These are phyloP conservation scores for Bufo bufo DNA, from an alignment of 2,113 vertebrate genomes.

Conservation along the genomic window DNA sequence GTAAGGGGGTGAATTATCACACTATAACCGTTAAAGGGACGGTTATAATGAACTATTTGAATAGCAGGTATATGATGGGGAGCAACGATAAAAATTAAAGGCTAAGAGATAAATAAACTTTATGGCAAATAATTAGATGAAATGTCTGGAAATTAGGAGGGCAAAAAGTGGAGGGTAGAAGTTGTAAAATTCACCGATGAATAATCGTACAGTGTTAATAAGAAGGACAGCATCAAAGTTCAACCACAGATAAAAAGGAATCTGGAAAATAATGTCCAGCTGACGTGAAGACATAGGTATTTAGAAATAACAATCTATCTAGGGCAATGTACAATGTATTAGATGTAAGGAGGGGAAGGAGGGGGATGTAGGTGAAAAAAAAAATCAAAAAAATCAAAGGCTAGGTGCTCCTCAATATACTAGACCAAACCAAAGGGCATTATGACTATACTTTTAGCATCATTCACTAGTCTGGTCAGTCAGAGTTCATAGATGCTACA, in stretches of 20 bases:
- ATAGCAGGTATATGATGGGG: background rate
- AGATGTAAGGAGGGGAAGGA: background rate
- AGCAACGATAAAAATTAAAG: background rate
- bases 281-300: background rate
- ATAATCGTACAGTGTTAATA: background rate
- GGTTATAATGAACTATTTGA: background rate
- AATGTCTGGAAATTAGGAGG: background rate
- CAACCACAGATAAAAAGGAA: background rate
- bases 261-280: background rate
- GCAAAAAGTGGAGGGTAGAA: background rate
- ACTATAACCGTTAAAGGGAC: background rate
- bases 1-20: background rate
- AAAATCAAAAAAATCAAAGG: background rate
- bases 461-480: no score
- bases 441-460: no score
- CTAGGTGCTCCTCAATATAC: no score
- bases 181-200: background rate
- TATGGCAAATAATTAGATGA: background rate
- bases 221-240: background rate
- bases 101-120: background rate
- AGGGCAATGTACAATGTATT: no score
- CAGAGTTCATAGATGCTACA: no score
- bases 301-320: background rate
- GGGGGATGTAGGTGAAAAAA: background rate
- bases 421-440: no score